Percentiles rank a stretch among this genome's conserved stretches.
Conservation (phyloP, 2,797 vertebrate species). For the Darevskia nairensis region DNA sequence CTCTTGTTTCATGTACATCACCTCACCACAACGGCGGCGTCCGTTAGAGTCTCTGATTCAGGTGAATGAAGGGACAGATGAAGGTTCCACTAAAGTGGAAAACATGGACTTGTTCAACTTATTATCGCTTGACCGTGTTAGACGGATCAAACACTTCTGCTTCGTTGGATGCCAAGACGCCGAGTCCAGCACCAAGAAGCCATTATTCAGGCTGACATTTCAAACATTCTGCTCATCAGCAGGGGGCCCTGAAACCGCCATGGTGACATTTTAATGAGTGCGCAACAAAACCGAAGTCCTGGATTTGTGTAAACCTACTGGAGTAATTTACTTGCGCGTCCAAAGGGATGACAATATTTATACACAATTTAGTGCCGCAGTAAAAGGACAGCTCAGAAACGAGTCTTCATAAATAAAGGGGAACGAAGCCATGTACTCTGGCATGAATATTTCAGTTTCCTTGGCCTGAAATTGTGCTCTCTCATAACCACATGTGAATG, state of each 20-base stretch:
- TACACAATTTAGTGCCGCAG: neutral
- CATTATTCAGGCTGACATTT: constrained; percentile 22
- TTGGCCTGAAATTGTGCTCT: neutral
- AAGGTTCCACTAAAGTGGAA: neutral
- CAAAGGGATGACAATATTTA: constrained; percentile 19
- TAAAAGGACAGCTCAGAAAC: constrained; percentile 15
- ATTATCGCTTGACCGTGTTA: neutral
- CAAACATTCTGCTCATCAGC: neutral
- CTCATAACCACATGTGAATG: neutral
- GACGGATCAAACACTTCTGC: constrained; percentile 2
- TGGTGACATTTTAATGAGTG: constrained; percentile 11
- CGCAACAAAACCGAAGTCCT: constrained; percentile 15
- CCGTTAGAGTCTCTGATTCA: neutral
- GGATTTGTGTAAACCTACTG: neutral
- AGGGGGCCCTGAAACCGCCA: neutral
- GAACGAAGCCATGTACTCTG: neutral
- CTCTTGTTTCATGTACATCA: neutral
- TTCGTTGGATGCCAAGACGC: neutral
- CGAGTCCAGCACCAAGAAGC: neutral
- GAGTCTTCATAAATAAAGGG: constrained; percentile 14
- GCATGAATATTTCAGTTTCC: neutral
- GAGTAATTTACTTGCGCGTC: constrained; percentile 3
- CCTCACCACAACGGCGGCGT: neutral
- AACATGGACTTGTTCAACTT: neutral
- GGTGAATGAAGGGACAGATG: neutral